Base-by-base conservation (phyloP, 2,113 vertebrate genomes). In the zebrafish (Danio rerio) region DNA sequence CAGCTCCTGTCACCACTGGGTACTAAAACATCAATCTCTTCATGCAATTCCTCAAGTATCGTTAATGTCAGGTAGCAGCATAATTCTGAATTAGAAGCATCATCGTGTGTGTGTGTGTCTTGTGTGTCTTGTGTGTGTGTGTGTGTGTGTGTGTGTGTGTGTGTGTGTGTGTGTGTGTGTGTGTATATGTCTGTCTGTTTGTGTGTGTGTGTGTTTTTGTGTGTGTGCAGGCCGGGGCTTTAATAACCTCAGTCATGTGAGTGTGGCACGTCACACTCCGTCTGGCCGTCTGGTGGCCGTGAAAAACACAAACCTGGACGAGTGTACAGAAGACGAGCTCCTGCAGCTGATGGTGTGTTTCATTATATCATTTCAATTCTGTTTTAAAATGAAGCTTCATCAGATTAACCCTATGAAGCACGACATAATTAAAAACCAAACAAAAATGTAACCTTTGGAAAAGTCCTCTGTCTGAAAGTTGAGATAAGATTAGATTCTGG, bases 281-380 rank as follows among this genome's bases (percentile, higher is more conserved):
- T 96, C 96, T 2, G 95, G 96, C 78, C 94, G 91, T 56, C 94
- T 95, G 89, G 96, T 99, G 85, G 96, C 96, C 2, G 84, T 97
- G 82, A 98, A 95, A 90, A 95, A 95, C 81, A 99, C 97, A 87
- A 96, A 99, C 89, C 91, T 99, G 88, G 98, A 99, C 72, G 94
- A 94, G 84, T 99, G 97, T 90, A 96, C 95, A 0, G 96, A 99
- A 87, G 98, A 99, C 78, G 96, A 96, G 84, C 90, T 99, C 81
- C 93, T 95, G 90, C 95, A 96, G 84, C 95, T 99, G 63, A 95
- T 98, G 95, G 98, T 79, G 43, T 99, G 92, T 91, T 40, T 63
- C 5, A 13, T 18, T 3, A 7, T 8, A 9, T 8, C 12, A 45
- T 20, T 15, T 20, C 21, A 0, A 18, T 73, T 31, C 16, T 9